A percentile compares a stretch with the other conserved stretches of the same genome.
Conservation (phyloP, 2,113 vertebrate genomes). For the Zosterops lateralis region DNA sequence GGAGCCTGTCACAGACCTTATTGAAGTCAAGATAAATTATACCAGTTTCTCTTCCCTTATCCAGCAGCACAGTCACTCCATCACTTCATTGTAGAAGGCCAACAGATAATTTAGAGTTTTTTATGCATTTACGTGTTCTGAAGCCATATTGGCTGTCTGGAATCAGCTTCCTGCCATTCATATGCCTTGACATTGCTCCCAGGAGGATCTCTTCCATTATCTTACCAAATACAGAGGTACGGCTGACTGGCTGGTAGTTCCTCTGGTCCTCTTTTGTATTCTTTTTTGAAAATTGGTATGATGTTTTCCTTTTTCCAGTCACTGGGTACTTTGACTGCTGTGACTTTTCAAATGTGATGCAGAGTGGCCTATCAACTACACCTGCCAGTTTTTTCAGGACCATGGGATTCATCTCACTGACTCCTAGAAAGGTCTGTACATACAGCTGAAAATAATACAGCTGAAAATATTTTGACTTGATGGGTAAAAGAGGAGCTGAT, state of each 20-base stretch:
- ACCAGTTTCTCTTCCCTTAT: neutral
- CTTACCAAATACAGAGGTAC: neutral
- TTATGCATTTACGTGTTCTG: neutral
- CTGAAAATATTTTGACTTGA: neutral
- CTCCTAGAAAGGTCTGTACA: neutral
- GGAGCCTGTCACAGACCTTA: neutral
- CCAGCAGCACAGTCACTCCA: neutral
- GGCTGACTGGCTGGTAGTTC: neutral
- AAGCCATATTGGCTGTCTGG: neutral
- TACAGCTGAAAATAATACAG: neutral
- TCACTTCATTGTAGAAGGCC: neutral
- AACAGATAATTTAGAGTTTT: neutral
- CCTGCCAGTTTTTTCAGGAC: neutral
- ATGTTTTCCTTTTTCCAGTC: neutral
- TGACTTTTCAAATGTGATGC: neutral
- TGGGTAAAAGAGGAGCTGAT: neutral
- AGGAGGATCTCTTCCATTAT: neutral
- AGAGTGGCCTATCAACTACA: neutral
- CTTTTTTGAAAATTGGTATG: neutral
- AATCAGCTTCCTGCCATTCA: neutral
- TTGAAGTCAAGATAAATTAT: neutral
- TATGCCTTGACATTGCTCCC: neutral
- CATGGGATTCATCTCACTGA: neutral
- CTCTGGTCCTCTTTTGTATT: neutral
- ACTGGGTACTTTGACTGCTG: neutral